phyloP scores from a whole-genome alignment of 2,888 invertebrate species.

The Lymantria dispar region DNA sequence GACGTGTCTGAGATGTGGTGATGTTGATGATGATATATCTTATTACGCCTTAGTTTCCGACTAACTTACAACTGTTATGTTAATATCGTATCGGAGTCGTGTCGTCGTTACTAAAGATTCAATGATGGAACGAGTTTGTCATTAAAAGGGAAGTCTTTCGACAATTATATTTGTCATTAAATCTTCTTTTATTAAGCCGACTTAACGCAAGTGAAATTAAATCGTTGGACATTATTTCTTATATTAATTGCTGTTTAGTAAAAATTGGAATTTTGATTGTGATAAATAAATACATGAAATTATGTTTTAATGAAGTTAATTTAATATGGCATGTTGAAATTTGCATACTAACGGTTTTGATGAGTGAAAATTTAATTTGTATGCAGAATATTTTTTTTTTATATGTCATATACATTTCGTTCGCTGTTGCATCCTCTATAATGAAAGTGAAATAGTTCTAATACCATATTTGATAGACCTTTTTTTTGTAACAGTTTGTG shows the following conservation, averaged over 20 bases:
- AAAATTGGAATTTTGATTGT: constrained; percentile 19
- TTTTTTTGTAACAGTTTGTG: no score
- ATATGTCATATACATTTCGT: no score
- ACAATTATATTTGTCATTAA: constrained; percentile 36
- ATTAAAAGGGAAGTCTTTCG: constrained; percentile 32
- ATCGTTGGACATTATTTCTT: constrained; percentile 31
- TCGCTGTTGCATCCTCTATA: no score
- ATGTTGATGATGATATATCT: no score
- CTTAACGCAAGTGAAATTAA: constrained; percentile 33
- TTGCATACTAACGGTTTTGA: neutral
- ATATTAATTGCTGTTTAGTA: constrained; percentile 32
- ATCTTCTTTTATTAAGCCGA: constrained; percentile 35
- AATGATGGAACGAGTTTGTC: constrained; percentile 28
- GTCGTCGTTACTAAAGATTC: neutral
- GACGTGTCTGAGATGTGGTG: no score
- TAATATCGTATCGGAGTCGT: constrained; percentile 1
- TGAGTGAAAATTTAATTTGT: neutral
- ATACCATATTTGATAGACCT: no score
- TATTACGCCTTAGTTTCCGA: no score
- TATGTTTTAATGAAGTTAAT: constrained; percentile 19
- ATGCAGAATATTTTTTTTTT: neutral
- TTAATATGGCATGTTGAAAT: neutral
- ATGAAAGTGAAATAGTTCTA: no score
- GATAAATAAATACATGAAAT: constrained; percentile 22
- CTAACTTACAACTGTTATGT: no score